phyloP scores from a whole-genome alignment of 2,888 invertebrate species.

The Lordiphosa andalusiaca region DNA sequence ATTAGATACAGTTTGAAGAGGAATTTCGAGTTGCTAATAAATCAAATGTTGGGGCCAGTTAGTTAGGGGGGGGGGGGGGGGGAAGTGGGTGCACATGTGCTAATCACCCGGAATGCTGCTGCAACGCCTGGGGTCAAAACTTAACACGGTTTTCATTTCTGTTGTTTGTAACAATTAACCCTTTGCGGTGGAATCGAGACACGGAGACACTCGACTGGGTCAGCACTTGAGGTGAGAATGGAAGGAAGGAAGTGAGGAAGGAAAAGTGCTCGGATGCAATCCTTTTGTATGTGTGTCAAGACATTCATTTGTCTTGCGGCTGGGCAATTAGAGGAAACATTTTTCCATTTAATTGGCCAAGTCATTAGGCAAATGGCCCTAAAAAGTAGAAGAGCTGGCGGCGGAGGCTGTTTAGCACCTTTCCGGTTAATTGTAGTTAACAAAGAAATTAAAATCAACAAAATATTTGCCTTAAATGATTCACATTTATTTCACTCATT shows the following conservation, averaged over 20 bases:
- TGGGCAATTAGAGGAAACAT: constrained; percentile 44
- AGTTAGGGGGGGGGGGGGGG: background rate
- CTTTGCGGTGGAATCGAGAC: constrained; percentile 46
- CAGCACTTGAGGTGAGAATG: constrained; percentile 59
- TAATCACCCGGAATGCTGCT: constrained; percentile 61
- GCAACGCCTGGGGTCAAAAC: constrained; percentile 67
- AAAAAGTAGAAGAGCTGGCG: constrained; percentile 10
- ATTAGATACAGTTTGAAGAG: too few relatives aligned
- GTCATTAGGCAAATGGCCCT: constrained; percentile 53
- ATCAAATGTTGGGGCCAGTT: too few relatives aligned
- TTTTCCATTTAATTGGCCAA: constrained; percentile 60
- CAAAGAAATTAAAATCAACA: constrained; percentile 19
- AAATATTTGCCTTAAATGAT: constrained; percentile 26
- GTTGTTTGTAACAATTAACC: constrained; percentile 56
- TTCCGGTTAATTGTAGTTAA: background rate
- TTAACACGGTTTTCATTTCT: constrained; percentile 75
- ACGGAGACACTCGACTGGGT: constrained; percentile 56
- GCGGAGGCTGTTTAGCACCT: background rate
- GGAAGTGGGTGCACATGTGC: constrained; percentile 28
- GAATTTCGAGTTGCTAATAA: too few relatives aligned
- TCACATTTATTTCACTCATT: constrained; percentile 10
- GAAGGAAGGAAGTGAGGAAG: constrained; percentile 45
- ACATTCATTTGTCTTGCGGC: constrained; percentile 44
- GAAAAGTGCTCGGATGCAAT: constrained; percentile 28
- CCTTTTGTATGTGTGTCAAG: constrained; percentile 59